Percentiles rank a stretch among this genome's conserved stretches.
These are phyloP conservation scores for Stenotaenia linearis DNA, from an alignment of 2,888 invertebrate species.

Conservation along the genomic window DNA sequence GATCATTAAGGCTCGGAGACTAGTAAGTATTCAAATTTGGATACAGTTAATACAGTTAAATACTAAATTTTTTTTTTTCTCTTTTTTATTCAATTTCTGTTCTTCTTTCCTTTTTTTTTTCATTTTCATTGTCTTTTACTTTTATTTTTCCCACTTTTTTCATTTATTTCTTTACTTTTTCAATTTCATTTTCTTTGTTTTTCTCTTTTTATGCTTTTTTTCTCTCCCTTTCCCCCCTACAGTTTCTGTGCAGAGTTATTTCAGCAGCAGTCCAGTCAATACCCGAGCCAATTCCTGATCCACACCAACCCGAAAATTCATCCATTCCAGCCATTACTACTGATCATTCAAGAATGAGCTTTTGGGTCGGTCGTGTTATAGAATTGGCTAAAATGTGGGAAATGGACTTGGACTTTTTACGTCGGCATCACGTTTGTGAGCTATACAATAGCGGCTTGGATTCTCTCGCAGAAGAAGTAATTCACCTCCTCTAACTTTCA, in stretches of 20 bases:
- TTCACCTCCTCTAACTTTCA: conserved; percentile 12
- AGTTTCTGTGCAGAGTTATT: conserved; percentile 68
- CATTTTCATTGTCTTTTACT: too few relatives aligned
- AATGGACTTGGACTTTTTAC: conserved; percentile 64
- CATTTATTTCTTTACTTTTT: too few relatives aligned
- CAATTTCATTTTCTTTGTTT: too few relatives aligned
- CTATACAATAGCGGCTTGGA: conserved; percentile 58
- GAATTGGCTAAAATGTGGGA: conserved; percentile 70
- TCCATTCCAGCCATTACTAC: conserved; percentile 35
- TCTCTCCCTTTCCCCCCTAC: too few relatives aligned
- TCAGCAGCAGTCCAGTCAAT: conserved; percentile 68
- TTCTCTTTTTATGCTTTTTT: too few relatives aligned
- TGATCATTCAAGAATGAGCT: conserved; percentile 51
- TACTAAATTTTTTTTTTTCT: too few relatives aligned
- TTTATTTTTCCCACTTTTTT: too few relatives aligned
- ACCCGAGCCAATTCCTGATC: conserved; percentile 42
- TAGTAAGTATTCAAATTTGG: too few relatives aligned
- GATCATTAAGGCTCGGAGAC: too few relatives aligned
- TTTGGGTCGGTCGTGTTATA: conserved; percentile 68
- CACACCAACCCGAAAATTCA: conserved; percentile 30
- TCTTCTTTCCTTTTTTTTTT: too few relatives aligned
- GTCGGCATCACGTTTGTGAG: conserved; percentile 68
- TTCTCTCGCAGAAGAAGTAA: conserved; percentile 57
- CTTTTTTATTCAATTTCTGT: too few relatives aligned
- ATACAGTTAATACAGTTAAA: too few relatives aligned